A percentile compares a stretch with the other conserved stretches of the same genome.
Conservation (phyloP, 2,113 vertebrate genomes). For the Origma solitaria region DNA sequence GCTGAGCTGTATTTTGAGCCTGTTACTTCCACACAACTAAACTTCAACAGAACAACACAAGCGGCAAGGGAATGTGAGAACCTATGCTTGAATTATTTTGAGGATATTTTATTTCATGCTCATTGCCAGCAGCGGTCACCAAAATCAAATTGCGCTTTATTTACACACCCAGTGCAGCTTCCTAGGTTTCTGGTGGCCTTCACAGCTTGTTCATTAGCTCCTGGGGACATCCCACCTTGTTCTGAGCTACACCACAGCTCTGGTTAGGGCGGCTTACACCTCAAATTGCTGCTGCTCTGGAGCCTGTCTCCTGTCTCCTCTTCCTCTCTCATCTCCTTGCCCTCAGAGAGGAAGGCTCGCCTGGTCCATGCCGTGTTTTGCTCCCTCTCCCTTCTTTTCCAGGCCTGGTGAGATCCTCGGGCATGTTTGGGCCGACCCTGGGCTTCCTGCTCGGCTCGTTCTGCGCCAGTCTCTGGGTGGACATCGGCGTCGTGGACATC, state of each 20-base stretch:
- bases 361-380: accelerated
- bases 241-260: neutral
- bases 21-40: neutral
- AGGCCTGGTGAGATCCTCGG: constrained; percentile 81
- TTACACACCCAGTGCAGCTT: neutral
- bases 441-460: constrained; percentile 83
- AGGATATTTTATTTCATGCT: neutral
- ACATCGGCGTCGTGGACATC: constrained; percentile 76
- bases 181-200: neutral
- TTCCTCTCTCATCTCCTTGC: neutral
- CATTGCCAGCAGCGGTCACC: neutral
- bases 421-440: constrained; percentile 81
- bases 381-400: neutral
- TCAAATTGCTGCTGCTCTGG: too few species aligned
- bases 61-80: neutral
- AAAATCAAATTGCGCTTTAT: neutral
- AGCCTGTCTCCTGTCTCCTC: neutral
- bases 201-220: neutral
- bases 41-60: neutral
- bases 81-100: neutral
- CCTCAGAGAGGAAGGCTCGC: neutral
- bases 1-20: neutral
- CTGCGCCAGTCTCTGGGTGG: constrained; percentile 86
- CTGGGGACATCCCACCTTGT: neutral
- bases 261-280: accelerated